phyloP scores from a whole-genome alignment of 2,888 invertebrate genomes.

The Strigamia crassipes region DNA sequence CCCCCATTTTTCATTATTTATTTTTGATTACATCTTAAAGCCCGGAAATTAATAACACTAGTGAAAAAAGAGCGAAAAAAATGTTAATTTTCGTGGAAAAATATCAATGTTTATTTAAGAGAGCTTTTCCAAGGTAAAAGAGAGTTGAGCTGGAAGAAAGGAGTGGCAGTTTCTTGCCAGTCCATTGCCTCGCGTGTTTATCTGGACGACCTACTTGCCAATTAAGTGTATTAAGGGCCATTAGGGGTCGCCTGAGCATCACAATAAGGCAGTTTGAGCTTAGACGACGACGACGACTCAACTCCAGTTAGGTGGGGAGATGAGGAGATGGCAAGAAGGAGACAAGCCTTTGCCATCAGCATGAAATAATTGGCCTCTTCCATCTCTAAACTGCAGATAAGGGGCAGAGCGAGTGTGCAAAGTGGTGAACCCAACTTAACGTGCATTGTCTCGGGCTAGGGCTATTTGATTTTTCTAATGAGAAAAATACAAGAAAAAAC shows the following conservation, averaged over 20 bases:
- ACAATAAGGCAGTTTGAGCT: slow-evolving; percentile 32
- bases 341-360: slow-evolving; percentile 25
- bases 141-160: background rate
- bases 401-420: background rate
- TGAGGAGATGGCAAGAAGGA: background rate
- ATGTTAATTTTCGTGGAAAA: background rate
- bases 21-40: background rate
- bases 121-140: slow-evolving; percentile 9
- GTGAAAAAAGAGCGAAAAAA: background rate
- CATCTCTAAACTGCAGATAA: background rate
- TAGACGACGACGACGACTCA: slow-evolving; percentile 1
- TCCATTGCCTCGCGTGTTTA: slow-evolving; percentile 42
- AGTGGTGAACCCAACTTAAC: background rate
- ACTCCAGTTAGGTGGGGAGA: background rate
- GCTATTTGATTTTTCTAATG: no score
- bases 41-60: background rate
- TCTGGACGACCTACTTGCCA: slow-evolving; percentile 38
- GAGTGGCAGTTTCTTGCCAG: slow-evolving; percentile 24
- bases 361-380: slow-evolving; percentile 25
- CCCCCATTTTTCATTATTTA: no score
- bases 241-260: slow-evolving; percentile 42
- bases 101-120: slow-evolving; percentile 3
- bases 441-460: background rate
- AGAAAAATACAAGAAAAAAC: background rate
- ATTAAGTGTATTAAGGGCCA: slow-evolving; percentile 37